Base-by-base conservation (phyloP, 2,888 invertebrate genomes). In the Dryobota labecula region DNA sequence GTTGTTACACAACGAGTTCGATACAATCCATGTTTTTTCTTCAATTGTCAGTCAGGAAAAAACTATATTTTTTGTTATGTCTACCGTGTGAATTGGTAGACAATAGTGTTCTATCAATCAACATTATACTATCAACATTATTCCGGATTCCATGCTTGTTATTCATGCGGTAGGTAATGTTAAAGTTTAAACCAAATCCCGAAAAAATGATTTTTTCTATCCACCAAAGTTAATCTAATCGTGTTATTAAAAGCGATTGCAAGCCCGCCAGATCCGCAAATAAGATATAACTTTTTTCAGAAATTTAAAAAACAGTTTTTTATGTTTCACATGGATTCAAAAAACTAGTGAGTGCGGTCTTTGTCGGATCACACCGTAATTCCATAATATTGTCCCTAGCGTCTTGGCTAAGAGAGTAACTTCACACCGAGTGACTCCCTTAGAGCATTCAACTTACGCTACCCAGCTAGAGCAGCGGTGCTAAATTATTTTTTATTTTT, bases 31-130 rank as follows among this genome's bases (percentile, higher is more conserved):
- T 30, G 30, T 27, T 58, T 70, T 65, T 57, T 5, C 15, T n/a
- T 47, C 18, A 15, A 51, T 41, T 60, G 18, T 33, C 30, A 15
- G 20, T 54, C 33, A 36, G 36, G 7, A 54, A 58, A 62, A n/a
- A 66, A 47, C 6, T 13, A 38, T 43, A 43, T 64, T 76, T 68
- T 76, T 63, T 77, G 38, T 51, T 58, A 27, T 56, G 3, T 57
- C 8, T 27, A 7, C 30, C 61, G 47, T 68, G 78, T 57, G 73
- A 78, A 73, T 61, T 65, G 20, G 33, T 18, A 53, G 41, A 76
- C 61, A 73, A 70, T 70, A 15, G 53, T 54, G 30, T 58, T 58
- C 36, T 24, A 64, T 57, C 18, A 36, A 41, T 58, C 24, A 43
- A 36, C 41, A 8, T n/a, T 61, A 8, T 33, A 38, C 13, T 38